Base-by-base conservation (phyloP, 2,888 invertebrate genomes). In the Nycteola revayana region DNA sequence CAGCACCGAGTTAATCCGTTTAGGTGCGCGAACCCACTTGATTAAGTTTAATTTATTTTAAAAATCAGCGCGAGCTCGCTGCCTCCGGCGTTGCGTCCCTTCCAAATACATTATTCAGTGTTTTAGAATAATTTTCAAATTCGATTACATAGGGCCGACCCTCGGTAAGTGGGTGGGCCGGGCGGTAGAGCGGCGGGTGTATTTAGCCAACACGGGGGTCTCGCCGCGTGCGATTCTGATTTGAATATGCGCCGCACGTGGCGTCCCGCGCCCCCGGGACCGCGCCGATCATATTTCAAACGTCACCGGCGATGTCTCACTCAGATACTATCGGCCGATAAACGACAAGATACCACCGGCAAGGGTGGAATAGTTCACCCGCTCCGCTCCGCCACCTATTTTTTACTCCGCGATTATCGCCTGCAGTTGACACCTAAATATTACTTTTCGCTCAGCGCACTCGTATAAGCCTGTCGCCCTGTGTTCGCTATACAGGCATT, bases 101-200 rank as follows among this genome's bases (percentile, higher is more conserved):
- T 61, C 76, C 59, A 79, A 83, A 88, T 88, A 87, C 88, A 88
- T 88, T 88, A 88, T 88, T 87, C 87, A 88, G 87, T 88, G 88
- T 88, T 88, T 88, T 88, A 88, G 88, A 88, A 88, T 88, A 88
- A 88, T 88, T 88, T 88, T 88, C 87, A 88, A 88, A 88, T 88
- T 88, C 88, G 88, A 88, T 88, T 88, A 88, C 88, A 88, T 88
- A 88, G 87, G 86, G 76, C 82, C 84, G 85, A 85, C 85, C 84
- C 83, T 85, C 75, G 72, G 86, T 84, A 83, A 88, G 88, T 79
- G 81, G 81, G 81, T 79, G 81, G 81, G 81, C 73, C 72, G 81
- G 76, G 76, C 75, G 70, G 61, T 38, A 58, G 59, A 58, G 74
- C 71, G 79, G 79, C 83, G 84, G 84, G 80, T 76, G 85, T 89